A percentile compares a stretch with the other conserved stretches of the same genome.
Evolutionary conservation across 2,113 vertebrate genomes (phyloP).

Genomic region (Redunca redunca): DNA sequence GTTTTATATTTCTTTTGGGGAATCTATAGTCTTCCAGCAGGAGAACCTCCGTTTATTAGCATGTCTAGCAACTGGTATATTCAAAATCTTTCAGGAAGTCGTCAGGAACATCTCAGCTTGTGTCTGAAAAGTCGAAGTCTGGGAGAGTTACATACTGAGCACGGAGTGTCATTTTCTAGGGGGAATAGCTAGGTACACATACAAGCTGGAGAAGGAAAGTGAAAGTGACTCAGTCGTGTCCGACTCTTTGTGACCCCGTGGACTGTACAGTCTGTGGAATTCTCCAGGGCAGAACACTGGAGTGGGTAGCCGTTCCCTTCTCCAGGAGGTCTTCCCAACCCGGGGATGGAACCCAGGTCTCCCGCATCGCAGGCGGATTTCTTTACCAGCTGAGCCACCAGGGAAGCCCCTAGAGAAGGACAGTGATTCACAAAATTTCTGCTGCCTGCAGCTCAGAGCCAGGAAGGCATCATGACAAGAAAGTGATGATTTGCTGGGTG

Average conservation of each 20-base stretch:
- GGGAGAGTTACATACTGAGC: too few relatives aligned
- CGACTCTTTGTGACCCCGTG: too few relatives aligned
- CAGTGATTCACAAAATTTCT: rapidly evolving
- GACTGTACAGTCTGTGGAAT: too few relatives aligned
- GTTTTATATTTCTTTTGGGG: background rate
- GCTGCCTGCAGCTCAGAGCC: background rate
- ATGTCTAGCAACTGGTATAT: background rate
- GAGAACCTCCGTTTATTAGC: background rate
- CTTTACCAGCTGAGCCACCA: background rate
- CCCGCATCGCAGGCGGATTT: background rate
- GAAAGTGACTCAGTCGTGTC: background rate
- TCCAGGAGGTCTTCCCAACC: background rate
- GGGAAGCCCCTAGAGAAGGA: background rate
- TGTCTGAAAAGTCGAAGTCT: background rate
- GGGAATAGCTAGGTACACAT: rapidly evolving
- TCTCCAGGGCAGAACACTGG: too few relatives aligned
- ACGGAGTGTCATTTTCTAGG: rapidly evolving
- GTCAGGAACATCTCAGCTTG: background rate
- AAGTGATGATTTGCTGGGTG: rapidly evolving
- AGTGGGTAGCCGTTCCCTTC: background rate
- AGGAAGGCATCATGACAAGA: rapidly evolving
- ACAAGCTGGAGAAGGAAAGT: background rate
- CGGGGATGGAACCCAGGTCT: background rate
- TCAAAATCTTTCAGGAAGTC: background rate
- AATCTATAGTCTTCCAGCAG: background rate